Percentiles rank a stretch among this genome's conserved stretches.
phyloP scores from a whole-genome alignment of 2,888 invertebrate genomes.

The Macaria liturata region DNA sequence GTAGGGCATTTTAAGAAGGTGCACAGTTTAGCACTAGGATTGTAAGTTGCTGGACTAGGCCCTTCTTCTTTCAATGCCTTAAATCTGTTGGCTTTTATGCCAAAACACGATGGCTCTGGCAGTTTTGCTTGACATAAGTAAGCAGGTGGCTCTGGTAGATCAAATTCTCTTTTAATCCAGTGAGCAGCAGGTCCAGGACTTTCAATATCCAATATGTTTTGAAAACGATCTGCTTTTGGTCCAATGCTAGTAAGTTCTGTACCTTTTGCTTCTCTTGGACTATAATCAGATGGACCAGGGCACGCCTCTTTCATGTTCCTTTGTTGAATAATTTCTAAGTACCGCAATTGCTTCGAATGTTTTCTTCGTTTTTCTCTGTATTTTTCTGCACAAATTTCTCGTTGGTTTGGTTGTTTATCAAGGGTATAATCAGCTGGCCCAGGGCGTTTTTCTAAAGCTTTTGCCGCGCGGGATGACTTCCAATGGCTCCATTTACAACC shows the following conservation, averaged over 20 bases:
- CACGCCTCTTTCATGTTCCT: constrained; percentile 51
- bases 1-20: constrained; percentile 46
- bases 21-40: constrained; percentile 39
- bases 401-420: constrained; percentile 38
- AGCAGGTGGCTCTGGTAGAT: constrained; percentile 41
- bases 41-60: constrained; percentile 57
- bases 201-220: constrained; percentile 32
- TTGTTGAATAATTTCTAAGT: constrained; percentile 62
- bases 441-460: constrained; percentile 43
- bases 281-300: constrained; percentile 64
- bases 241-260: constrained; percentile 48
- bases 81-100: constrained; percentile 59
- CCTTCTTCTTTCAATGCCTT: constrained; percentile 32
- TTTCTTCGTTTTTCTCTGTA: constrained; percentile 54
- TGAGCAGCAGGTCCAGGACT: constrained; percentile 63
- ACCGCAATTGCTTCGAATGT: constrained; percentile 61
- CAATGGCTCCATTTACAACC: constrained; percentile 74
- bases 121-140: constrained; percentile 50
- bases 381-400: constrained; percentile 57
- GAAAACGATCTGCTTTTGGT: constrained; percentile 56
- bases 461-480: constrained; percentile 46
- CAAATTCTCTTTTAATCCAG: constrained; percentile 59
- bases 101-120: constrained; percentile 57
- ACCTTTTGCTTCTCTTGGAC: constrained; percentile 49
- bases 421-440: constrained; percentile 64